These are phyloP conservation scores for Mylabris sibirica DNA, from an alignment of 2,888 invertebrate genomes.

Conservation along the genomic window DNA sequence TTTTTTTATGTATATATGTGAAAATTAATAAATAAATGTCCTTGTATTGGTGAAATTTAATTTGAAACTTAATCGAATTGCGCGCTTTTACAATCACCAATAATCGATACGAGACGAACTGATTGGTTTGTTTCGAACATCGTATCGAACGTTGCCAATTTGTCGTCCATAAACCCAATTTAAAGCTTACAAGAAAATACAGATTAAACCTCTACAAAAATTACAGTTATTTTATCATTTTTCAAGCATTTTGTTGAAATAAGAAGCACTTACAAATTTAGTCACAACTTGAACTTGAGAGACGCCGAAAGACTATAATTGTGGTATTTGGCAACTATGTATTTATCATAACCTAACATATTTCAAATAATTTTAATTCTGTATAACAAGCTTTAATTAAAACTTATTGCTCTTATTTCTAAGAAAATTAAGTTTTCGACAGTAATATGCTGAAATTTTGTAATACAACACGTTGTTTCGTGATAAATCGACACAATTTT, in stretches of 20 bases:
- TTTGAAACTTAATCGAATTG: neutral
- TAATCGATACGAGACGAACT: neutral
- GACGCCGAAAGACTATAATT: no score
- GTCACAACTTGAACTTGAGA: no score
- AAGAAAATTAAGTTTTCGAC: no score
- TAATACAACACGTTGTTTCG: neutral
- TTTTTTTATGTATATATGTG: neutral
- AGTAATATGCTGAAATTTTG: neutral
- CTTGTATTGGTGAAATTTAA: neutral
- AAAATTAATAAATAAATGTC: neutral
- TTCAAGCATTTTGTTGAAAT: no score
- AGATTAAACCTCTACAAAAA: no score
- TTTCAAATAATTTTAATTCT: neutral
- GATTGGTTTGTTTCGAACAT: neutral
- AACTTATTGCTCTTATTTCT: neutral
- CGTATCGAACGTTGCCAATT: neutral
- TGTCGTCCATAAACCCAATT: no score
- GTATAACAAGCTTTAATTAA: neutral
- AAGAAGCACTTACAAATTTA: no score
- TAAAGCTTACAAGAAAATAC: no score
- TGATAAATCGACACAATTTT: neutral
- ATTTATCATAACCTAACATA: neutral
- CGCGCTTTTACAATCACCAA: neutral
- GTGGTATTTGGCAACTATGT: no score
- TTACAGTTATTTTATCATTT: no score